These are phyloP conservation scores for Popillia japonica DNA, from an alignment of 1,140 invertebrate genomes.

Conservation along the genomic window DNA sequence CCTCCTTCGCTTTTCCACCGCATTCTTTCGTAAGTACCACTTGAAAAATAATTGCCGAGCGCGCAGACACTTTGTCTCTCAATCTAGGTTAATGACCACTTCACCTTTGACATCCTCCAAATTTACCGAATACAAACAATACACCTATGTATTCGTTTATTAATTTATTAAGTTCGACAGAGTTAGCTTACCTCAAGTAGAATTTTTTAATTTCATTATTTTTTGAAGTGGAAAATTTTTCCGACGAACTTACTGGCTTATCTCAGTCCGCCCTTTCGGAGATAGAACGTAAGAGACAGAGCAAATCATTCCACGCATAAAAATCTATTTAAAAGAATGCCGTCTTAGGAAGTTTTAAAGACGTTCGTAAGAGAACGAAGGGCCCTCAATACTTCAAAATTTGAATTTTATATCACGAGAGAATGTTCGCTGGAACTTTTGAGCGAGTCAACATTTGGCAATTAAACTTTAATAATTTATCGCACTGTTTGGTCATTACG, in stretches of 20 bases:
- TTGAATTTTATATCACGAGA: background rate
- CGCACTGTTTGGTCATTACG: background rate
- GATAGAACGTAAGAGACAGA: no score
- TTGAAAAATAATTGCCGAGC: background rate
- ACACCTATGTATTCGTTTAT: background rate
- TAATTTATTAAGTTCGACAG: background rate
- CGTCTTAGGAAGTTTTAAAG: background rate
- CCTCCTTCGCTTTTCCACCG: background rate
- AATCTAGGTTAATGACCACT: conserved; percentile 17
- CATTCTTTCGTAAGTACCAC: background rate
- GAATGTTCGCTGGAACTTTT: background rate
- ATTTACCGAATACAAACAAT: background rate
- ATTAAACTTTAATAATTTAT: conserved; percentile 20
- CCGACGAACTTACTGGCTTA: no score
- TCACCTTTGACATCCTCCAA: background rate
- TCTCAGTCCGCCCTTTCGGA: no score
- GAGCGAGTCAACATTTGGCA: background rate
- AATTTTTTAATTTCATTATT: no score
- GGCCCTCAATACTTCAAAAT: background rate
- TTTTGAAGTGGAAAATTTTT: no score
- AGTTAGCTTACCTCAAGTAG: no score
- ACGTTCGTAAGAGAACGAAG: background rate
- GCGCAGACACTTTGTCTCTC: background rate
- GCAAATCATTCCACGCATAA: background rate
- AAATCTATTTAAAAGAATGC: background rate